Percentiles rank a stretch among this genome's conserved stretches.
phyloP scores from a whole-genome alignment of 2,888 invertebrate species.

The Autographa gamma region DNA sequence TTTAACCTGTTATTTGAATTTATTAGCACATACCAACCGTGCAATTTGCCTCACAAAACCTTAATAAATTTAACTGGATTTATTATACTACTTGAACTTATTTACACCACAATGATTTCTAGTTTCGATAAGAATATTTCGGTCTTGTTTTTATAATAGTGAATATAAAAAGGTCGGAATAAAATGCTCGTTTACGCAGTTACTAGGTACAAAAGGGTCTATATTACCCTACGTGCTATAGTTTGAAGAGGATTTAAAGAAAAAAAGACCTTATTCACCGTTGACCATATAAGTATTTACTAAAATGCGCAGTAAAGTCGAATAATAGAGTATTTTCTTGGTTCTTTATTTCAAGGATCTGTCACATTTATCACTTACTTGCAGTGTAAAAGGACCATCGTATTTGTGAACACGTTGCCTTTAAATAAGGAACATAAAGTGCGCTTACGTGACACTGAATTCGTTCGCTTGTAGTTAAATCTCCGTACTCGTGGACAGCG shows the following conservation, averaged over 20 bases:
- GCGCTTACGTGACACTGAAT: conserved; percentile 25
- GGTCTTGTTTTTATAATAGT: conserved; percentile 40
- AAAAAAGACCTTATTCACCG: conserved; percentile 12
- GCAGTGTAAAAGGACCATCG: conserved; percentile 18
- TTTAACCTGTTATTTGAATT: conserved; percentile 66
- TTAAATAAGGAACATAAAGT: conserved; percentile 15
- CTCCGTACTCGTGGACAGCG: conserved; percentile 31
- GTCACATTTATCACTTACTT: conserved; percentile 20
- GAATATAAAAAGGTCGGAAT: conserved; percentile 37
- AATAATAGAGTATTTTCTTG: conserved; percentile 9
- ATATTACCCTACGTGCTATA: conserved; percentile 11
- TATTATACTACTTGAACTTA: conserved; percentile 34
- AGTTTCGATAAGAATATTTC: conserved; percentile 45
- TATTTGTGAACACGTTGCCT: conserved; percentile 17
- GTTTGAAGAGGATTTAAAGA: conserved; percentile 2
- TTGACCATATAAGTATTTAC: conserved; percentile 10
- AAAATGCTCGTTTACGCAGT: conserved; percentile 39
- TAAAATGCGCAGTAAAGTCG: conserved; percentile 11
- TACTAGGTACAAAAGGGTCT: conserved; percentile 19
- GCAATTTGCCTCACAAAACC: conserved; percentile 54
- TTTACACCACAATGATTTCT: conserved; percentile 40
- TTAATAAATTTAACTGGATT: conserved; percentile 40
- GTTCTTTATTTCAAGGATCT: conserved; percentile 19
- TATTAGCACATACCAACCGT: conserved; percentile 41
- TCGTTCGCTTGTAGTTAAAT: conserved; percentile 20